Percentiles rank a stretch among this genome's conserved stretches.
Conservation (phyloP, 2,888 invertebrate species). For the Drosophila anomelani region DNA sequence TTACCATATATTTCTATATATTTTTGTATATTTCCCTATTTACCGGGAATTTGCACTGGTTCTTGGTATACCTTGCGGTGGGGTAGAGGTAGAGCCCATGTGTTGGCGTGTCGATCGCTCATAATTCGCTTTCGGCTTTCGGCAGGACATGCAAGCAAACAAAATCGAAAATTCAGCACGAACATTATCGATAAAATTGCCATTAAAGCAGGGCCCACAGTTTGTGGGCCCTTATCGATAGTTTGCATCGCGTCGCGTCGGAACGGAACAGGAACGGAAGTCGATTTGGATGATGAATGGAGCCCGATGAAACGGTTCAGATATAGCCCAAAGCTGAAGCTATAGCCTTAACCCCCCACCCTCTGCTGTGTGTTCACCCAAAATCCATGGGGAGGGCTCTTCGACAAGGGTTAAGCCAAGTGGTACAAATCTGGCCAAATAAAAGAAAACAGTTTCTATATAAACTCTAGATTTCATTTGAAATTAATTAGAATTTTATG, state of each 20-base stretch:
- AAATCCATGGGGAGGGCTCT: neutral
- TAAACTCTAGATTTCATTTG: no score
- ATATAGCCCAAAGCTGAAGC: slow-evolving; percentile 29
- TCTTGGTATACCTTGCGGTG: slow-evolving; percentile 55
- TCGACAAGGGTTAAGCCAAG: slow-evolving; percentile 25
- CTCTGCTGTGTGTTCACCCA: neutral
- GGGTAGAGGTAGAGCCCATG: slow-evolving; percentile 11
- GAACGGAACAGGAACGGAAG: slow-evolving; percentile 66
- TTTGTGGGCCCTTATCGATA: slow-evolving; percentile 77
- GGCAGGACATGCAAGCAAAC: slow-evolving; percentile 73
- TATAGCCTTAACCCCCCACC: neutral
- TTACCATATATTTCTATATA: neutral
- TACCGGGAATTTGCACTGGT: slow-evolving; percentile 68
- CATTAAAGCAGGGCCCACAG: slow-evolving; percentile 68
- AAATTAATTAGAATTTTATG: neutral
- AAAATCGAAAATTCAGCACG: slow-evolving; percentile 81
- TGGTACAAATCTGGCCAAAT: neutral
- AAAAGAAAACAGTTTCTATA: neutral
- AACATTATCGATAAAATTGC: slow-evolving; percentile 83
- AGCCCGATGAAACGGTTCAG: slow-evolving; percentile 69
- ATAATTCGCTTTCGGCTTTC: slow-evolving; percentile 62
- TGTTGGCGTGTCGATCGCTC: slow-evolving; percentile 78
- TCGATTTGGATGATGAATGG: slow-evolving; percentile 80
- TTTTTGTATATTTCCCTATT: neutral
- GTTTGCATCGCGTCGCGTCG: slow-evolving; percentile 63